Evolutionary conservation across 1,140 invertebrate genomes (phyloP).

Genomic region (Bombus consobrinus): DNA sequence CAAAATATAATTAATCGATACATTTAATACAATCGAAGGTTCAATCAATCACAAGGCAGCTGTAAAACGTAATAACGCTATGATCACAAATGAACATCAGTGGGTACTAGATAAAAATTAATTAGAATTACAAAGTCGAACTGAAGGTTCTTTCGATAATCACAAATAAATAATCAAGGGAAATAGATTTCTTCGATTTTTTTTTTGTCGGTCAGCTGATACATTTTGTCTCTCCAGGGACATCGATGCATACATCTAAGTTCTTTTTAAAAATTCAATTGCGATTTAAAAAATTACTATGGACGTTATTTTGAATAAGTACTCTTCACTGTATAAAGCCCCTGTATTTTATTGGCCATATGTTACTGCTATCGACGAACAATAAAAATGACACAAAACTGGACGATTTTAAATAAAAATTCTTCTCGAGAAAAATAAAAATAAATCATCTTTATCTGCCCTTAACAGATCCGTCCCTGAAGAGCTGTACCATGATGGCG

Average conservation of each 20-base stretch:
- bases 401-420: too few species aligned
- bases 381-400: too few species aligned
- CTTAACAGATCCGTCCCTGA: too few species aligned
- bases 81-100: conserved; percentile 28
- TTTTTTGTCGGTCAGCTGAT: background rate
- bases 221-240: too few species aligned
- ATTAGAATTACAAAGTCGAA: background rate
- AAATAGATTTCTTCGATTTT: background rate
- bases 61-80: conserved; percentile 23
- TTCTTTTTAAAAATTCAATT: background rate
- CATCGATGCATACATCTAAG: too few species aligned
- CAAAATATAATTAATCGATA: conserved; percentile 27
- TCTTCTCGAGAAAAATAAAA: background rate
- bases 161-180: background rate
- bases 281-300: too few species aligned
- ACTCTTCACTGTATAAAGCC: too few species aligned
- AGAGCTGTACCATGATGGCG: too few species aligned
- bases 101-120: background rate
- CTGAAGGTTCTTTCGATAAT: conserved; percentile 2
- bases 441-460: background rate
- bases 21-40: conserved; percentile 30
- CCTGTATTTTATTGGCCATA: too few species aligned
- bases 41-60: conserved; percentile 31
- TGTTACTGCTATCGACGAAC: too few species aligned
- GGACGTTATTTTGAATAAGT: too few species aligned